These are phyloP conservation scores for Ptychoptera albimana DNA, from an alignment of 2,888 invertebrate species.

Conservation along the genomic window DNA sequence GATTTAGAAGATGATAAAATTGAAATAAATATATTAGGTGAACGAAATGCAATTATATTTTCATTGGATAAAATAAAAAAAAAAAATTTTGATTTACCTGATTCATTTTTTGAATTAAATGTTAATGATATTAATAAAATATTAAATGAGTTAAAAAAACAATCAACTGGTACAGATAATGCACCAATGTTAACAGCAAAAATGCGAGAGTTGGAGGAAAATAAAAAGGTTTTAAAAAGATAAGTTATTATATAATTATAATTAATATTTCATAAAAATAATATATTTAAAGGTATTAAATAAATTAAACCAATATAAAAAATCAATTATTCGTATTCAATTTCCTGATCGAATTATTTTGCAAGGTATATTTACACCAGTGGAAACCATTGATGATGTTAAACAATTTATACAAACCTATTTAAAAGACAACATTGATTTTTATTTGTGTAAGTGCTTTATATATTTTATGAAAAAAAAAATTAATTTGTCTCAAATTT, in stretches of 20 bases:
- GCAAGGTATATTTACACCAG: conserved; percentile 70
- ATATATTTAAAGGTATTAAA: conserved; percentile 24
- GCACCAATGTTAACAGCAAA: conserved; percentile 54
- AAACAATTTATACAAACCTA: conserved; percentile 57
- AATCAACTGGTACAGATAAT: conserved; percentile 47
- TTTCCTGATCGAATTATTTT: conserved; percentile 76
- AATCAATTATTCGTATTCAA: conserved; percentile 65
- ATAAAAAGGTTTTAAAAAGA: conserved; percentile 24
- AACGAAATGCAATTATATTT: conserved; percentile 59
- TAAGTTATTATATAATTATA: not conserved
- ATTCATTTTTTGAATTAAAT: conserved; percentile 79
- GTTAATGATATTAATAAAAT: conserved; percentile 65
- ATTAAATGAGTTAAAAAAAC: conserved; percentile 53
- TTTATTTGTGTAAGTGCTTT: conserved; percentile 60
- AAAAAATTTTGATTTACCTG: conserved; percentile 48
- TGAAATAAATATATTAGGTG: conserved; percentile 41
- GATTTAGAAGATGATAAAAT: no score
- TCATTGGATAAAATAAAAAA: conserved; percentile 29
- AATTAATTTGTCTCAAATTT: conserved; percentile 11
- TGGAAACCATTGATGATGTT: conserved; percentile 54
- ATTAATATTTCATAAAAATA: conserved; percentile 10
- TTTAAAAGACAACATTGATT: conserved; percentile 47
- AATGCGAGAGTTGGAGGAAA: conserved; percentile 41
- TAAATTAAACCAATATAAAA: conserved; percentile 51
- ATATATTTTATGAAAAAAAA: conserved; percentile 8